These are phyloP conservation scores for Mellilla xanthometata DNA, from an alignment of 2,888 invertebrate genomes.

Conservation along the genomic window DNA sequence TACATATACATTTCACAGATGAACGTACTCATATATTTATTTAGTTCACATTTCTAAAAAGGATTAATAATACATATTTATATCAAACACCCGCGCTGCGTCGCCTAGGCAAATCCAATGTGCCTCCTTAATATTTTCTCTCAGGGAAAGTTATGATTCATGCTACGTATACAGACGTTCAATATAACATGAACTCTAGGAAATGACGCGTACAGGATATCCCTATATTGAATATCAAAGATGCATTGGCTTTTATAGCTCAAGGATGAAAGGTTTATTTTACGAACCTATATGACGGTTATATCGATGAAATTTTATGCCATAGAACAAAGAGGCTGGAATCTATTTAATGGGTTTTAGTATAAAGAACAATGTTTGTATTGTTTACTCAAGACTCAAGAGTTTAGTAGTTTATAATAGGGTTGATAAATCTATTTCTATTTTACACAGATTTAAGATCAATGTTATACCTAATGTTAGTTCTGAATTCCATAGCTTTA, in stretches of 20 bases:
- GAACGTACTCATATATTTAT: too few relatives aligned
- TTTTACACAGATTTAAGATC: too few relatives aligned
- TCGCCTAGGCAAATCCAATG: conserved; percentile 1
- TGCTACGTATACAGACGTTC: conserved; percentile 11
- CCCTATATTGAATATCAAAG: conserved; percentile 27
- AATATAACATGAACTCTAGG: conserved; percentile 14
- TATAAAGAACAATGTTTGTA: background rate
- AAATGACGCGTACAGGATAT: conserved; percentile 17
- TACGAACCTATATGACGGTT: conserved; percentile 5
- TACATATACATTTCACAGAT: too few relatives aligned
- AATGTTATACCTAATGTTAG: too few relatives aligned
- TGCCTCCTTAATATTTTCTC: conserved; percentile 10
- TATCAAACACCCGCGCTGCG: too few relatives aligned
- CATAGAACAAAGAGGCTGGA: background rate
- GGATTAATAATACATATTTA: too few relatives aligned
- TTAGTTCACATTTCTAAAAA: too few relatives aligned
- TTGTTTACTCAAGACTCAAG: too few relatives aligned
- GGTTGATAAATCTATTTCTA: too few relatives aligned
- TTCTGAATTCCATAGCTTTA: too few relatives aligned
- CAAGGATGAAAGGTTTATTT: conserved; percentile 13
- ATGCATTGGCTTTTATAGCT: conserved; percentile 25
- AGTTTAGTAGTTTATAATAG: too few relatives aligned
- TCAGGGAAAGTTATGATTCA: conserved; percentile 12
- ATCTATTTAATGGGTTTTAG: background rate
- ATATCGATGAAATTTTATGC: conserved; percentile 1